Percentiles rank a stretch among this genome's conserved stretches.
Evolutionary conservation across 2,113 vertebrate genomes (phyloP).

Genomic region (Maccullochella peelii): DNA sequence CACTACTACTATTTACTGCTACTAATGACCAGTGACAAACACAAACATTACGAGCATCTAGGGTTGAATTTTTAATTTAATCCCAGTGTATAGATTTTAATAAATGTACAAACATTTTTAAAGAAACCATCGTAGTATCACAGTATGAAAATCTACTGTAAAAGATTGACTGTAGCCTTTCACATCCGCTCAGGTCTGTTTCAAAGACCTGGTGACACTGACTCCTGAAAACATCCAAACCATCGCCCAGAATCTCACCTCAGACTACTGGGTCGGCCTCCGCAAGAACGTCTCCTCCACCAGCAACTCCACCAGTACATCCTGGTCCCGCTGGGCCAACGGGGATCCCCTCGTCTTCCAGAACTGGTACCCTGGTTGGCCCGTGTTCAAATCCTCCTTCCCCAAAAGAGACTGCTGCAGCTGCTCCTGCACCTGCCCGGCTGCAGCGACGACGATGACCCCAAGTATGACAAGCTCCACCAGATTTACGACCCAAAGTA

Average conservation of each 20-base stretch:
- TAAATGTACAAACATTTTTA: too few relatives aligned
- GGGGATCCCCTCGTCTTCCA: conserved; percentile 78
- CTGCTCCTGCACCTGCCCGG: conserved; percentile 54
- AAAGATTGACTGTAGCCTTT: background rate
- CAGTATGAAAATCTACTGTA: background rate
- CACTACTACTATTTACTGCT: too few relatives aligned
- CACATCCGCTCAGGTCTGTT: conserved; percentile 66
- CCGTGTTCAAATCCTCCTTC: conserved; percentile 41
- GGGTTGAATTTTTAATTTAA: too few relatives aligned
- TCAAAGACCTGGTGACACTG: conserved; percentile 75
- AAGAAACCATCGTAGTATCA: background rate
- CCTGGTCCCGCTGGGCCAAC: conserved; percentile 79
- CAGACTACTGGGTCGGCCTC: conserved; percentile 78
- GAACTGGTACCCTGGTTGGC: conserved; percentile 83
- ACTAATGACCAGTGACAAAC: background rate
- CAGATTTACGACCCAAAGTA: background rate
- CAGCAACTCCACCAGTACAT: background rate
- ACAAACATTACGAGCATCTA: too few relatives aligned
- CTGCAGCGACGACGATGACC: background rate
- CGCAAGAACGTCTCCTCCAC: conserved; percentile 54
- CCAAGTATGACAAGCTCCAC: fast-evolving
- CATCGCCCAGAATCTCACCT: conserved; percentile 21
- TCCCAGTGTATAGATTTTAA: too few relatives aligned
- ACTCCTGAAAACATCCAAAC: conserved; percentile 52
- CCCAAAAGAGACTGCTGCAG: conserved; percentile 27